Percentiles rank a stretch among this genome's conserved stretches.
Evolutionary conservation across 1,140 invertebrate species (phyloP).

Genomic region (Orchesella cincta): DNA sequence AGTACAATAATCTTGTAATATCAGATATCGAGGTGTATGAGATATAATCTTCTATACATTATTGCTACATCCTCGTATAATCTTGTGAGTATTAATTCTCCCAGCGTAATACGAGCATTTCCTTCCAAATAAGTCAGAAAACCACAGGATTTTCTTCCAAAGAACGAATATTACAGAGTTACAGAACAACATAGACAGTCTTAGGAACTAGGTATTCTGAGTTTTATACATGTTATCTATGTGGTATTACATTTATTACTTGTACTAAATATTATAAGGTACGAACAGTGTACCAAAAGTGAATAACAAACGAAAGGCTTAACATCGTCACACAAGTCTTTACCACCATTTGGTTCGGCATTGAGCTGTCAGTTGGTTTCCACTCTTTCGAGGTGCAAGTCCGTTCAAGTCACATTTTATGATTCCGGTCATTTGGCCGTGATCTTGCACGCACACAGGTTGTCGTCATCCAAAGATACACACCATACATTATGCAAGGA

Average conservation of each 20-base stretch:
- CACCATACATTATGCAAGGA: too few species aligned
- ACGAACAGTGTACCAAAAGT: not conserved
- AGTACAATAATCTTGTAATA: not conserved
- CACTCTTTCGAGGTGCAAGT: not conserved
- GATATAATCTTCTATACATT: not conserved
- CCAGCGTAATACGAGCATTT: too few species aligned
- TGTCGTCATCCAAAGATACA: too few species aligned
- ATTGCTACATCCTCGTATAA: not conserved
- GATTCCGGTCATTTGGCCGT: constrained; percentile 3
- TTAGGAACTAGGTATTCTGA: not conserved
- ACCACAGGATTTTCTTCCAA: too few species aligned
- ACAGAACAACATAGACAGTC: not conserved
- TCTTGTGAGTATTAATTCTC: too few species aligned
- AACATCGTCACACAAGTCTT: not conserved
- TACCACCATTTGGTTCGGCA: not conserved
- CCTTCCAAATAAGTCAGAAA: too few species aligned
- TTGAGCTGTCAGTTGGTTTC: constrained; percentile 9
- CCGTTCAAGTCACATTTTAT: not conserved
- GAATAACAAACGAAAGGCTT: not conserved
- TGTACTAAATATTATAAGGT: not conserved
- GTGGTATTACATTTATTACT: not conserved
- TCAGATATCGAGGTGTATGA: not conserved
- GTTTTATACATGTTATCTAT: not conserved
- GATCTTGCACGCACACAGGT: not conserved
- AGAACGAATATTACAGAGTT: not conserved